phyloP scores from a whole-genome alignment of 2,797 vertebrate genomes.

The Dendrocincla tyrannina region DNA sequence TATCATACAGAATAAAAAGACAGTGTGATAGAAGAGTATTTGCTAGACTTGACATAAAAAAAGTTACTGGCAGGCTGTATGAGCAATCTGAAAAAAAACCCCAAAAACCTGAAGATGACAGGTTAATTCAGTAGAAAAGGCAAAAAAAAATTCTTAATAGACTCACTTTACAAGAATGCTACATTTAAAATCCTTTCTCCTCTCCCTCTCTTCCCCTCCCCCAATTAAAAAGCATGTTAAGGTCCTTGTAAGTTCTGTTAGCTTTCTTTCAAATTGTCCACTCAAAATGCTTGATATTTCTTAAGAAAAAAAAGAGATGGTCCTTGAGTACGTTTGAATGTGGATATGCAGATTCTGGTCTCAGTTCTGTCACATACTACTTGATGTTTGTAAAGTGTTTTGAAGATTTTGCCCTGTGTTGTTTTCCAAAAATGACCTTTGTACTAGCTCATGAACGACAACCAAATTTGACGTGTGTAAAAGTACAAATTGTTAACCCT shows the following conservation, averaged over 20 bases:
- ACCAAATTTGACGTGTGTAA: neutral
- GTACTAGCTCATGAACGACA: neutral
- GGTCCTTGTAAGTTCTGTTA: neutral
- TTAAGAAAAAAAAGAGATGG: neutral
- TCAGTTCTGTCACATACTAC: neutral
- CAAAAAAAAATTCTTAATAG: neutral
- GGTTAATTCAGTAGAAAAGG: neutral
- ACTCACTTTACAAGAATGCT: neutral
- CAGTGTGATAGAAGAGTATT: neutral
- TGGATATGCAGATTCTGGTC: neutral
- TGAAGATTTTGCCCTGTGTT: neutral
- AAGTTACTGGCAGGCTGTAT: neutral
- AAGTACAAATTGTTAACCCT: neutral
- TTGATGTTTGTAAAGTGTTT: neutral
- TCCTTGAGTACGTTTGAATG: neutral
- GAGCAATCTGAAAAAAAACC: neutral
- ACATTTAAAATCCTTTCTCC: neutral
- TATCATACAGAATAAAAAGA: neutral
- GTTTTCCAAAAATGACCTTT: neutral
- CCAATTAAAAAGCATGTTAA: neutral
- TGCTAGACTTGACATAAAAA: neutral
- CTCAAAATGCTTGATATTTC: neutral
- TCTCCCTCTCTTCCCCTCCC: accelerated
- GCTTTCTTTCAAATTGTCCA: neutral
- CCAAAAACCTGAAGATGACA: neutral